These are phyloP conservation scores for Chaetodon trifasciatus DNA, from an alignment of 2,797 vertebrate genomes.

Conservation along the genomic window DNA sequence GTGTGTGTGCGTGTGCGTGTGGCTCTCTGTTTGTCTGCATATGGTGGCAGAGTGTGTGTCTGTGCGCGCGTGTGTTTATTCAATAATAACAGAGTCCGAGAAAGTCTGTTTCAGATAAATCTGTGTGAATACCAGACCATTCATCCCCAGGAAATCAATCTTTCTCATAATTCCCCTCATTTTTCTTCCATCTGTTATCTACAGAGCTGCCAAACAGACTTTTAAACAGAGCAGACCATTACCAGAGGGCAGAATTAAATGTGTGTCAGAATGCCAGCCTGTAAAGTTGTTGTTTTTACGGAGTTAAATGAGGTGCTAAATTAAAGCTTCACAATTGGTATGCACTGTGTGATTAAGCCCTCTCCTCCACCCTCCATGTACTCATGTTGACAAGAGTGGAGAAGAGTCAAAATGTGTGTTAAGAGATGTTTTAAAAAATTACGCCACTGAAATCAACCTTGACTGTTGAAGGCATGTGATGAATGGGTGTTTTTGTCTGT, in stretches of 20 bases:
- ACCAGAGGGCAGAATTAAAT: slow-evolving; percentile 81
- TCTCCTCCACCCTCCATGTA: slow-evolving; percentile 2
- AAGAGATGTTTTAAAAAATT: slow-evolving; percentile 36
- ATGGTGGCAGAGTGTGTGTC: slow-evolving; percentile 28
- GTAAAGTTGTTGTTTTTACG: slow-evolving; percentile 82
- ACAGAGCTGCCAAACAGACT: slow-evolving; percentile 78
- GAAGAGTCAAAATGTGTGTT: slow-evolving; percentile 39
- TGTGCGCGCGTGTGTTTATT: slow-evolving; percentile 54
- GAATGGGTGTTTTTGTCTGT: slow-evolving; percentile 53
- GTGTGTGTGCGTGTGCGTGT: slow-evolving; percentile 22
- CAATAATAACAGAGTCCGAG: slow-evolving; percentile 78
- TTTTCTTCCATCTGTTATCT: slow-evolving; percentile 86
- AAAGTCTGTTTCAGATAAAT: slow-evolving; percentile 83
- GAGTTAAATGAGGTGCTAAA: slow-evolving; percentile 86
- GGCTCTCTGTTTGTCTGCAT: slow-evolving; percentile 51
- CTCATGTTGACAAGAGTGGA: slow-evolving; percentile 46
- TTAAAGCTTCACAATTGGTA: slow-evolving; percentile 78
- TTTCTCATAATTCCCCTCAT: slow-evolving; percentile 86
- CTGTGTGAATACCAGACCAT: slow-evolving; percentile 78
- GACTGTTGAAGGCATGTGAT: slow-evolving; percentile 43
- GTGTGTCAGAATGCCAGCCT: slow-evolving; percentile 82
- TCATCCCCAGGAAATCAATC: slow-evolving; percentile 85
- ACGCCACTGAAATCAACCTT: slow-evolving; percentile 44
- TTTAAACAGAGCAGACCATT: slow-evolving; percentile 82
- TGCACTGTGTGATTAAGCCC: slow-evolving; percentile 68